Conservation (phyloP, 2,888 invertebrate species). For the Rhamnusium bicolor region DNA sequence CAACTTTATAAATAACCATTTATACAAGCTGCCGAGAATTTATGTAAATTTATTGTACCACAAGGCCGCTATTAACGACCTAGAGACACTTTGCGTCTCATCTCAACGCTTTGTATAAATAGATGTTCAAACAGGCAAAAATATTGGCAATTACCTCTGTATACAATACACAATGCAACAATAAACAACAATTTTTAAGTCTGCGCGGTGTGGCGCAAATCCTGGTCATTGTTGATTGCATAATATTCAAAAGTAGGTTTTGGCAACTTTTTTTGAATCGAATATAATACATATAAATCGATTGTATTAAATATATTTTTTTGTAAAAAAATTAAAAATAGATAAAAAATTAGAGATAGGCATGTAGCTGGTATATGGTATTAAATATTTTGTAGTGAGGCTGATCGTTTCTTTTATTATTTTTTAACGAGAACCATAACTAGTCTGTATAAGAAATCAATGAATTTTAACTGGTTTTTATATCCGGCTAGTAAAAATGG, state of each 20-base stretch:
- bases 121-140: conserved; percentile 31
- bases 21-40: conserved; percentile 35
- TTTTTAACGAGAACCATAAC: too few species aligned
- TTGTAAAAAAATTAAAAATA: too few species aligned
- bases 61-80: conserved; percentile 45
- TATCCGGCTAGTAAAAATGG: too few species aligned
- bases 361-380: too few species aligned
- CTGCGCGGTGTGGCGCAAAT: too few species aligned
- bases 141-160: conserved; percentile 3
- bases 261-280: background rate
- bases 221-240: background rate
- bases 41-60: conserved; percentile 42
- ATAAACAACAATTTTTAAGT: background rate
- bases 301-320: too few species aligned
- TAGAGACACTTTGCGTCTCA: conserved; percentile 45
- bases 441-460: too few species aligned
- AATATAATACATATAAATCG: too few species aligned
- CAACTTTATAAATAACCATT: conserved; percentile 41
- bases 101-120: conserved; percentile 36
- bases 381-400: too few species aligned
- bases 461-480: too few species aligned
- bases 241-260: background rate
- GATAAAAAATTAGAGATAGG: too few species aligned
- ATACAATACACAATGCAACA: conserved; percentile 5
- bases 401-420: too few species aligned